These are phyloP conservation scores for Bungarus multicinctus DNA, from an alignment of 2,113 vertebrate species.

Conservation along the genomic window DNA sequence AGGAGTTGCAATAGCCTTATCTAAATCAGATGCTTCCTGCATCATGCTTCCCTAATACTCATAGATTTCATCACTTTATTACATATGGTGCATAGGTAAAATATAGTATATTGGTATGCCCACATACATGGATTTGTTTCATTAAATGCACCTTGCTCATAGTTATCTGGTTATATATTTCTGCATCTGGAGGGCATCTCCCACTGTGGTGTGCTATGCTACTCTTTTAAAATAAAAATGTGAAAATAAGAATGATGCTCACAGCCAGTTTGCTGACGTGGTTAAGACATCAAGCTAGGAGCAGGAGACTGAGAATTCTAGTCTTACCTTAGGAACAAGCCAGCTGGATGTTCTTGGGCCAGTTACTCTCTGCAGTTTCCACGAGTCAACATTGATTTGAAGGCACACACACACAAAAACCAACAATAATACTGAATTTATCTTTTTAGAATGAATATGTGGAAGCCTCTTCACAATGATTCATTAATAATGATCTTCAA, in stretches of 20 bases:
- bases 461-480: not conserved
- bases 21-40: not conserved
- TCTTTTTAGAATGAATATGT: not conserved
- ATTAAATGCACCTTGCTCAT: not conserved
- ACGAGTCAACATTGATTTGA: not conserved
- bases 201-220: not conserved
- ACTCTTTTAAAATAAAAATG: not conserved
- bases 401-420: not conserved
- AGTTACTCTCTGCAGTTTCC: not conserved
- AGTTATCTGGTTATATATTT: not conserved
- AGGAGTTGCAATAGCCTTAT: not conserved
- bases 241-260: not conserved
- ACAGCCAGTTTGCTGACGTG: not conserved
- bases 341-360: not conserved
- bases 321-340: not conserved
- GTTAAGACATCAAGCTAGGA: not conserved
- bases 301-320: not conserved
- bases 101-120: not conserved
- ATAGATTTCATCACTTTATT: not conserved
- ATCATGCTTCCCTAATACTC: not conserved
- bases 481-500: not conserved
- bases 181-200: not conserved
- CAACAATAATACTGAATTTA: not conserved
- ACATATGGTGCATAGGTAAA: not conserved
- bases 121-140: not conserved